These are phyloP conservation scores for Anoplophora glabripennis DNA, from an alignment of 1,140 invertebrate genomes.

Conservation along the genomic window DNA sequence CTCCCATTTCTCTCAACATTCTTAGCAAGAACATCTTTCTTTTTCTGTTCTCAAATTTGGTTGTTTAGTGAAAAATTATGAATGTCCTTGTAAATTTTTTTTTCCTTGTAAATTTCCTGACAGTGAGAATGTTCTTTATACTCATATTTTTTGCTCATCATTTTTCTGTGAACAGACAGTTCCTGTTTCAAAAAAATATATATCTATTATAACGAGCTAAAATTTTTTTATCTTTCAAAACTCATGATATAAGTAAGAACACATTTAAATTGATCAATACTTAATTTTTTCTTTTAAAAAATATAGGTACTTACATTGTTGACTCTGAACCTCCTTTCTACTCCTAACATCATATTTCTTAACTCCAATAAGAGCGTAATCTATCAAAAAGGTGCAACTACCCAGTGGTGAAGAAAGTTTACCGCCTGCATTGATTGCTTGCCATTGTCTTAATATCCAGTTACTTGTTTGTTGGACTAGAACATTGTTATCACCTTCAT, in stretches of 20 bases:
- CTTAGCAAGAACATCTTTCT: too few relatives aligned
- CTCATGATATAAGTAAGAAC: slow-evolving; percentile 10
- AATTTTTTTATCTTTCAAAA: background rate
- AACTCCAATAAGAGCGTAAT: slow-evolving; percentile 53
- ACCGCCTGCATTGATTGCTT: slow-evolving; percentile 49
- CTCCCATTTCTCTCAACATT: too few relatives aligned
- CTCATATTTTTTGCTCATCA: too few relatives aligned
- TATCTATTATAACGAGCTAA: too few relatives aligned
- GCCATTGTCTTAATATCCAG: slow-evolving; percentile 73
- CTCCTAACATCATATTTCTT: slow-evolving; percentile 52
- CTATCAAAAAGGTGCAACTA: slow-evolving; percentile 61
- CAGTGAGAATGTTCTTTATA: too few relatives aligned
- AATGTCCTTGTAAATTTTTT: too few relatives aligned
- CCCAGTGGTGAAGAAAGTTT: slow-evolving; percentile 58
- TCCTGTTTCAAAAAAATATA: too few relatives aligned
- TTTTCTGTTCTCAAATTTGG: too few relatives aligned
- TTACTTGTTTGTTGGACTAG: slow-evolving; percentile 92
- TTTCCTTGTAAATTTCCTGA: too few relatives aligned
- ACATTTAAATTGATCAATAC: slow-evolving; percentile 3
- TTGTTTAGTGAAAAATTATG: too few relatives aligned
- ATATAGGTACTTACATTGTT: slow-evolving; percentile 56
- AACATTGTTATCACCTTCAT: slow-evolving; percentile 96
- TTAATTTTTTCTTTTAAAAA: background rate
- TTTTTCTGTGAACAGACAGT: too few relatives aligned
- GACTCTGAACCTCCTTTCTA: slow-evolving; percentile 50